These are phyloP conservation scores for Carterocephalus palaemon DNA, from an alignment of 2,888 invertebrate genomes.

Conservation along the genomic window DNA sequence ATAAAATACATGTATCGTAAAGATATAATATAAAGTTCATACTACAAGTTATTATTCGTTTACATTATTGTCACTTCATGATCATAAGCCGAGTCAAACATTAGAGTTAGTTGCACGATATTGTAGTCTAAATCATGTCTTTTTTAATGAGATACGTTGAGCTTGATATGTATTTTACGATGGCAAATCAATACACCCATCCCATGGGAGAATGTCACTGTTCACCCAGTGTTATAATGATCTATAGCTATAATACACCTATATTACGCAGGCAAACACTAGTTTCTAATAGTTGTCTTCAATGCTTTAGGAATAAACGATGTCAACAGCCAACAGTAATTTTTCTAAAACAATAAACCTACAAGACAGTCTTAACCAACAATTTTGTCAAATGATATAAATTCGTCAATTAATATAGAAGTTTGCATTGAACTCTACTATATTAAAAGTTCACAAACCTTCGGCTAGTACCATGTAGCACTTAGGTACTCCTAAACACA, in stretches of 20 bases:
- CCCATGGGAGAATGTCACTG: too few species aligned
- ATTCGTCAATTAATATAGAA: constrained; percentile 9
- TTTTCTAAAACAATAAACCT: constrained; percentile 9
- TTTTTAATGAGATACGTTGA: too few species aligned
- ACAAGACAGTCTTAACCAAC: constrained; percentile 12
- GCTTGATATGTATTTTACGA: too few species aligned
- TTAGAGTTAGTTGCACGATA: too few species aligned
- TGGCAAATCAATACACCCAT: too few species aligned
- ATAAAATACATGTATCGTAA: background rate
- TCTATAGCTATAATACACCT: constrained; percentile 16
- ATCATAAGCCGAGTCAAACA: too few species aligned
- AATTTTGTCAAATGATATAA: constrained; percentile 13
- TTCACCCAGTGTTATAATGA: constrained; percentile 1
- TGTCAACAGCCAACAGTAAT: constrained; percentile 22
- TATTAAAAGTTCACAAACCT: constrained; percentile 12
- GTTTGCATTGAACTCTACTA: constrained; percentile 8
- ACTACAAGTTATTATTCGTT: too few species aligned
- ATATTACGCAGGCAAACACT: constrained; percentile 5
- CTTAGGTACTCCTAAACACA: constrained; percentile 35
- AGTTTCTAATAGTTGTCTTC: constrained; percentile 9
- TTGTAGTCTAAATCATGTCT: too few species aligned
- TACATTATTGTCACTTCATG: background rate
- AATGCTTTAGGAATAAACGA: constrained; percentile 11
- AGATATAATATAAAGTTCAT: constrained; percentile 1
- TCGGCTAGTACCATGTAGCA: constrained; percentile 18